phyloP scores from a whole-genome alignment of 2,888 invertebrate species.

The Nymphalis c-album region DNA sequence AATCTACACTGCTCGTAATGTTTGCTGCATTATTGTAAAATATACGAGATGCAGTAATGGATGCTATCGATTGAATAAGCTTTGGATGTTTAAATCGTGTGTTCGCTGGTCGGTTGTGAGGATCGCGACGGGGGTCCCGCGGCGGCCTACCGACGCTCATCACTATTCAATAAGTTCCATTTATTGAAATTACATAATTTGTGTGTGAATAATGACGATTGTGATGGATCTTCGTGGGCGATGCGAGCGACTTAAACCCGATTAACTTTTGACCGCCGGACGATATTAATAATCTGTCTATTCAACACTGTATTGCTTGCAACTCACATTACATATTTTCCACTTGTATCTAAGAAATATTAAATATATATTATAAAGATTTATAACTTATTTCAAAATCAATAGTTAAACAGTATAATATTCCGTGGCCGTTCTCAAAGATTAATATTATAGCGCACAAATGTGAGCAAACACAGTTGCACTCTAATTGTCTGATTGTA shows the following conservation, averaged over 20 bases:
- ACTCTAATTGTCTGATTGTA: no score
- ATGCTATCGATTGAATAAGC: constrained; percentile 42
- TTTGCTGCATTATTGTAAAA: not conserved
- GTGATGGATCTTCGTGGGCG: constrained; percentile 82
- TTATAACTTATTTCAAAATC: not conserved
- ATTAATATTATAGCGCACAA: no score
- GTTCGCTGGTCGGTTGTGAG: constrained; percentile 46
- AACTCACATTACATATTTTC: constrained; percentile 35
- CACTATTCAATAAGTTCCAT: constrained; percentile 81
- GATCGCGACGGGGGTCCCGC: constrained; percentile 66
- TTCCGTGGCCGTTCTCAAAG: no score
- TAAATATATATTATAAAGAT: not conserved
- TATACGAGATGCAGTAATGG: constrained; percentile 37
- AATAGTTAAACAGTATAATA: no score
- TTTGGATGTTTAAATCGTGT: constrained; percentile 42
- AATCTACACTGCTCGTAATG: constrained; percentile 46
- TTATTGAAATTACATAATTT: constrained; percentile 82
- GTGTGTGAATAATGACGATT: constrained; percentile 82
- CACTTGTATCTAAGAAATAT: constrained; percentile 26
- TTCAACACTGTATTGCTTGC: constrained; percentile 52
- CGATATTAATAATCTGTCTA: constrained; percentile 76
- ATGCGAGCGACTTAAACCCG: constrained; percentile 79
- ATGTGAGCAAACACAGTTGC: no score
- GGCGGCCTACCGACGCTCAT: constrained; percentile 78
- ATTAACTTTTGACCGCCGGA: constrained; percentile 79